These are phyloP conservation scores for Distichodus sexfasciatus DNA, from an alignment of 2,797 vertebrate species.

Conservation along the genomic window DNA sequence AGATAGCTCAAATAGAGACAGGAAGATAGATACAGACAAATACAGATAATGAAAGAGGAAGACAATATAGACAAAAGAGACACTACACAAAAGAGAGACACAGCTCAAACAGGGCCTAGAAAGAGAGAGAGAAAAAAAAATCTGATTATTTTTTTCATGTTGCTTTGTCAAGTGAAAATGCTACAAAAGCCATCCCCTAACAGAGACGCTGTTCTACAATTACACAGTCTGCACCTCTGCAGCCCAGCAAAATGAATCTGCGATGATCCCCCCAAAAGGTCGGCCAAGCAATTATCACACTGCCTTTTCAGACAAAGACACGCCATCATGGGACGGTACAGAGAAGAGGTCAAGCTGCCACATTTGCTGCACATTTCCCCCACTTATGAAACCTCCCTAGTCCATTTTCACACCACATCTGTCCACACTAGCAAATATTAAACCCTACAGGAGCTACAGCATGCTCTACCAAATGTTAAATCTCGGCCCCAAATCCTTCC, in stretches of 20 bases:
- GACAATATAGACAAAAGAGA: no score
- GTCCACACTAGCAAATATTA: no score
- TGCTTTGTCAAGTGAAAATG: conserved; percentile 25
- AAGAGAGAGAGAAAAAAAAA: conserved; percentile 23
- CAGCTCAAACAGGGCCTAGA: conserved; percentile 2
- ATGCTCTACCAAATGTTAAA: no score
- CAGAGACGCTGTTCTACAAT: conserved; percentile 26
- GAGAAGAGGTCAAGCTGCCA: not conserved
- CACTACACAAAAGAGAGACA: no score
- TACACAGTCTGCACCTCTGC: conserved; percentile 5
- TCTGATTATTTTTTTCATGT: conserved; percentile 24
- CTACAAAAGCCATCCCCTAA: conserved; percentile 28
- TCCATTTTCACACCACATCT: not conserved
- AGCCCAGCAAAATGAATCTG: conserved; percentile 16
- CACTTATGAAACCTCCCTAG: not conserved
- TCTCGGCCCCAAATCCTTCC: no score
- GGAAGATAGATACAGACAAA: no score
- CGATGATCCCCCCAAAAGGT: conserved; percentile 36
- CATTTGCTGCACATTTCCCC: not conserved
- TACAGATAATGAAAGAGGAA: no score
- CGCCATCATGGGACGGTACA: not conserved
- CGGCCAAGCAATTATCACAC: conserved; percentile 31
- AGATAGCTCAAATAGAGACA: no score
- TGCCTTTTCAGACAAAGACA: conserved; percentile 1
- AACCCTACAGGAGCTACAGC: not conserved